phyloP scores from a whole-genome alignment of 2,888 invertebrate species.

The Drosophila longiperda region DNA sequence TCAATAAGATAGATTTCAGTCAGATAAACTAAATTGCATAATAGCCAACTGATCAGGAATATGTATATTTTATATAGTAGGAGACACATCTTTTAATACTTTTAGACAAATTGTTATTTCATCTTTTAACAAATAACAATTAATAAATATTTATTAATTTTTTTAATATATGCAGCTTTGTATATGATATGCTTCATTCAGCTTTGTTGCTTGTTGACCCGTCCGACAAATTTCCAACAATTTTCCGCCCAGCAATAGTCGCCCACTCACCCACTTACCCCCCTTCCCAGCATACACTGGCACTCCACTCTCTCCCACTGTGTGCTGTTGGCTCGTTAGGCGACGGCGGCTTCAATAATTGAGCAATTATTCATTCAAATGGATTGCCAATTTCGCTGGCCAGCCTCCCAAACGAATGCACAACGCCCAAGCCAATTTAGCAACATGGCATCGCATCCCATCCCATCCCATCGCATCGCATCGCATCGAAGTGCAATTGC shows the following conservation, averaged over 20 bases:
- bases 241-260: conserved; percentile 60
- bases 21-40: neutral
- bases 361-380: conserved; percentile 85
- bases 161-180: neutral
- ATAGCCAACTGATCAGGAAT: neutral
- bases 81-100: neutral
- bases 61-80: neutral
- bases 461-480: conserved; percentile 47
- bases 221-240: conserved; percentile 67
- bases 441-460: conserved; percentile 45
- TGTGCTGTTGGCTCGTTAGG: conserved; percentile 52
- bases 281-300: neutral
- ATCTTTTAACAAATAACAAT: neutral
- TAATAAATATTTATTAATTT: neutral
- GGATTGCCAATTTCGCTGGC: conserved; percentile 82
- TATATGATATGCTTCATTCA: neutral
- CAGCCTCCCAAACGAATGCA: conserved; percentile 58
- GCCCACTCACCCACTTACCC: conserved; percentile 1
- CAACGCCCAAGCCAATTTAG: conserved; percentile 62
- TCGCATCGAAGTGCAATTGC: conserved; percentile 73
- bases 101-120: neutral
- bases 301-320: conserved; percentile 3
- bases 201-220: conserved; percentile 28
- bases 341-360: conserved; percentile 77
- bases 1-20: neutral